Evolutionary conservation across 2,113 vertebrate species (phyloP).

Genomic region (Ctenodactylus gundi): DNA sequence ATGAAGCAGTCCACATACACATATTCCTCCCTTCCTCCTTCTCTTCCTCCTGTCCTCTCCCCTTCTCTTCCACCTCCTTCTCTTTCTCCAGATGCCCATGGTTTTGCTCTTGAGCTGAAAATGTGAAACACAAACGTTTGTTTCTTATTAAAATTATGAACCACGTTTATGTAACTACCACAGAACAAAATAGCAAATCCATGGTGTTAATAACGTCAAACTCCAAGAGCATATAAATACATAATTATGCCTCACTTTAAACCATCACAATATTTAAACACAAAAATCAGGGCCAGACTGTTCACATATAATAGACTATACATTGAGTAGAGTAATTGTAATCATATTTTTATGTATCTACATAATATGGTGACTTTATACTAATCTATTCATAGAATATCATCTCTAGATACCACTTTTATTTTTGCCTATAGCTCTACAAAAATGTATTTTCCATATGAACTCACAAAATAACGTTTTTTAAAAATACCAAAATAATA

Average conservation of each 20-base stretch:
- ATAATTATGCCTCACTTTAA: neutral
- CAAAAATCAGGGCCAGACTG: neutral
- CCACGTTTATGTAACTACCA: neutral
- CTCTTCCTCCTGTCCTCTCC: too few species aligned
- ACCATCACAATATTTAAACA: neutral
- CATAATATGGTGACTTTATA: neutral
- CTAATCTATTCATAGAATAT: neutral
- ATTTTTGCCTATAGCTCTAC: neutral
- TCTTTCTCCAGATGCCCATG: neutral
- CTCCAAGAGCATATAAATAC: neutral
- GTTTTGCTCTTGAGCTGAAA: neutral
- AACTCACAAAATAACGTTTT: neutral
- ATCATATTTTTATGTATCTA: neutral
- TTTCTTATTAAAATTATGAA: too few species aligned
- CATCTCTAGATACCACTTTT: neutral
- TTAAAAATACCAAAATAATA: neutral
- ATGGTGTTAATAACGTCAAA: neutral
- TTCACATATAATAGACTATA: neutral
- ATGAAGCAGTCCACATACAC: too few species aligned
- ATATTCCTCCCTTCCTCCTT: too few species aligned
- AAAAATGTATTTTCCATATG: neutral
- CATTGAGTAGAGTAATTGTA: neutral
- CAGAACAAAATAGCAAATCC: conserved; percentile 8
- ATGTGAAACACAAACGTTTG: neutral
- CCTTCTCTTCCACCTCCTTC: too few species aligned